A percentile compares a stretch with the other conserved stretches of the same genome.
These are phyloP conservation scores for Semotilus atromaculatus DNA, from an alignment of 2,797 vertebrate genomes.

Conservation along the genomic window DNA sequence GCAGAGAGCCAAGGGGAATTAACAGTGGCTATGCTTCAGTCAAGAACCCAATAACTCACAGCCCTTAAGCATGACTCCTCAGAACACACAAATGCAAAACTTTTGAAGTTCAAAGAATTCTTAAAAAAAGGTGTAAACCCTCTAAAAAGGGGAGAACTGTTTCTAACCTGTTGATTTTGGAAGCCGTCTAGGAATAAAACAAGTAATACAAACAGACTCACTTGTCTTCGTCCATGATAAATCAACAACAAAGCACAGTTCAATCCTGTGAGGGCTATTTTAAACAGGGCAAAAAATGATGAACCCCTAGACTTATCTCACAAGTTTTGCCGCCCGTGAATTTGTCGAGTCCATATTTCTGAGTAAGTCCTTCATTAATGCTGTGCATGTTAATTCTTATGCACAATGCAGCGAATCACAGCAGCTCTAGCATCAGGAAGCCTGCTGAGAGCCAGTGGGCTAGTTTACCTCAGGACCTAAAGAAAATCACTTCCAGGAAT, in stretches of 20 bases:
- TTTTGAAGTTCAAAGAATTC: conserved; percentile 50
- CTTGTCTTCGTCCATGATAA: conserved; percentile 34
- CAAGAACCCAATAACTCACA: conserved; percentile 62
- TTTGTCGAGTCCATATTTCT: conserved; percentile 27
- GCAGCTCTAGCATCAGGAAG: conserved; percentile 67
- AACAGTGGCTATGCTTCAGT: conserved; percentile 63
- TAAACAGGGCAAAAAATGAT: conserved; percentile 20
- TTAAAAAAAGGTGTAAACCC: conserved; percentile 43
- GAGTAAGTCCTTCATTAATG: conserved; percentile 38
- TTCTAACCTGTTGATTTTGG: conserved; percentile 49
- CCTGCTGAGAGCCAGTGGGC: conserved; percentile 70
- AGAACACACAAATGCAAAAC: conserved; percentile 35
- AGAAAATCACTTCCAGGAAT: conserved; percentile 79
- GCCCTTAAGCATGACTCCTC: conserved; percentile 50
- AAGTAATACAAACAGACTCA: conserved; percentile 42
- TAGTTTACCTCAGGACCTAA: conserved; percentile 75
- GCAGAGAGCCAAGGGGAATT: conserved; percentile 72
- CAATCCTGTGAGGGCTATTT: conserved; percentile 31
- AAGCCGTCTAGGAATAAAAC: conserved; percentile 44
- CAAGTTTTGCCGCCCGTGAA: conserved; percentile 10
- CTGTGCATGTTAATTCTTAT: conserved; percentile 19
- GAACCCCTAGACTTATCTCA: conserved; percentile 23
- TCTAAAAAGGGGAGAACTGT: conserved; percentile 28
- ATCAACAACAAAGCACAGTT: conserved; percentile 52
- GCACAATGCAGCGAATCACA: conserved; percentile 53